phyloP scores from a whole-genome alignment of 2,797 vertebrate species.

The Acestrorhynchus altus region DNA sequence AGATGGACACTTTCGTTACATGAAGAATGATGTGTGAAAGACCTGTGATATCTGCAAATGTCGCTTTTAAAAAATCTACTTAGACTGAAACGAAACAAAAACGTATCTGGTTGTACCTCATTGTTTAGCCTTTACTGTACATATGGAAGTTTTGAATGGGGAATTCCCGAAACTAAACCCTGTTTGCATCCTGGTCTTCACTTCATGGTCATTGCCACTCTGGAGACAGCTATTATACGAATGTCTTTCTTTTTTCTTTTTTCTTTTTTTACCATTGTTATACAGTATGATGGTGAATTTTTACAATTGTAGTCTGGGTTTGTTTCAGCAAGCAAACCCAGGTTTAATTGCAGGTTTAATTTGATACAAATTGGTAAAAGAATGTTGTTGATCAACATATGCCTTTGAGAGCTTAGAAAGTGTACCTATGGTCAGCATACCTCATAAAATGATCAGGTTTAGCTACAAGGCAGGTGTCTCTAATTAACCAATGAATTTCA shows the following conservation, averaged over 20 bases:
- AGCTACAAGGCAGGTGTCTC: neutral
- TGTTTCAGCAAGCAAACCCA: too few species aligned
- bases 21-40: too few species aligned
- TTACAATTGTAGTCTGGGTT: too few species aligned
- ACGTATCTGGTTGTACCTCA: neutral
- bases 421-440: neutral
- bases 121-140: neutral
- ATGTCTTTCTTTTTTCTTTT: neutral
- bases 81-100: constrained; percentile 2
- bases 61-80: neutral
- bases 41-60: too few species aligned
- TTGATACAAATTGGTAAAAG: too few species aligned
- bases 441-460: neutral
- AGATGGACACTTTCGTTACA: neutral
- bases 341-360: too few species aligned
- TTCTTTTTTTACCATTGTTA: neutral
- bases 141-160: neutral
- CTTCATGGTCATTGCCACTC: neutral
- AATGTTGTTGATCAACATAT: neutral
- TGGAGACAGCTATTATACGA: neutral
- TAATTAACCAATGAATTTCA: neutral
- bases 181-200: neutral
- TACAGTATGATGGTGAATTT: neutral
- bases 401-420: neutral
- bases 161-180: constrained; percentile 6